A percentile compares a stretch with the other conserved stretches of the same genome.
These are phyloP conservation scores for Anadara kagoshimensis DNA, from an alignment of 1,140 invertebrate species.

Conservation along the genomic window DNA sequence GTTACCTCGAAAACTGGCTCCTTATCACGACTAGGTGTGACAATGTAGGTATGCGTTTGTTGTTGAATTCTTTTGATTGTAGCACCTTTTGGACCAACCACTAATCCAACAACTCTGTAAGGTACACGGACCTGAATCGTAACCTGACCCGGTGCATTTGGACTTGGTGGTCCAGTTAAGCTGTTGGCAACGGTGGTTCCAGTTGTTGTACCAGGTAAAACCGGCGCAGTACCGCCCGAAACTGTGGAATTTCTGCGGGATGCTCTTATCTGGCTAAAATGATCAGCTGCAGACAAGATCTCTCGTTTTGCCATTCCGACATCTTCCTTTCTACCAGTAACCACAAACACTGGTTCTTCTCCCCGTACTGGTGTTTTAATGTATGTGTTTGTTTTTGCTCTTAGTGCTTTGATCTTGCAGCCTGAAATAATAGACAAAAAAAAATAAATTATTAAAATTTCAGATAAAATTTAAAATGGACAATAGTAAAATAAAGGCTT, in stretches of 20 bases:
- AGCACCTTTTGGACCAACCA: slow-evolving; percentile 98
- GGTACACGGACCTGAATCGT: slow-evolving; percentile 98
- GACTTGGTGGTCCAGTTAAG: slow-evolving; percentile 65
- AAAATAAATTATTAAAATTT: too few species aligned
- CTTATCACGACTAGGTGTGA: slow-evolving; percentile 97
- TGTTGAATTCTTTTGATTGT: slow-evolving; percentile 99
- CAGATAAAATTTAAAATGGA: too few species aligned
- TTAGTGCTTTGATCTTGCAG: slow-evolving; percentile 99
- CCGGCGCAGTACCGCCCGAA: slow-evolving; percentile 32
- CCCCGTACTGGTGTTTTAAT: slow-evolving; percentile 99
- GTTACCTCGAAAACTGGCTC: slow-evolving; percentile 99
- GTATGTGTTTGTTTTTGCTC: slow-evolving; percentile 99
- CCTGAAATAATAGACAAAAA: slow-evolving; percentile 79
- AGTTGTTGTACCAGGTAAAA: slow-evolving; percentile 41
- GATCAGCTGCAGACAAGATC: slow-evolving; percentile 98
- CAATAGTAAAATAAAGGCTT: too few species aligned
- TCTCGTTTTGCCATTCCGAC: slow-evolving; percentile 97
- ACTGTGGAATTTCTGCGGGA: slow-evolving; percentile 79
- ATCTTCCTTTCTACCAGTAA: slow-evolving; percentile 99
- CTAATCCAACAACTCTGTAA: slow-evolving; percentile 97
- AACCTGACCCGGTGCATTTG: slow-evolving; percentile 93
- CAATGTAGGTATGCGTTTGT: slow-evolving; percentile 99
- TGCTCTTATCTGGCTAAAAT: slow-evolving; percentile 98
- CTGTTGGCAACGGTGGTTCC: slow-evolving; percentile 28
- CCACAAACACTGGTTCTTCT: slow-evolving; percentile 99